Evolutionary conservation across 2,888 invertebrate genomes (phyloP).

Genomic region (Drosophila neonasuta): DNA sequence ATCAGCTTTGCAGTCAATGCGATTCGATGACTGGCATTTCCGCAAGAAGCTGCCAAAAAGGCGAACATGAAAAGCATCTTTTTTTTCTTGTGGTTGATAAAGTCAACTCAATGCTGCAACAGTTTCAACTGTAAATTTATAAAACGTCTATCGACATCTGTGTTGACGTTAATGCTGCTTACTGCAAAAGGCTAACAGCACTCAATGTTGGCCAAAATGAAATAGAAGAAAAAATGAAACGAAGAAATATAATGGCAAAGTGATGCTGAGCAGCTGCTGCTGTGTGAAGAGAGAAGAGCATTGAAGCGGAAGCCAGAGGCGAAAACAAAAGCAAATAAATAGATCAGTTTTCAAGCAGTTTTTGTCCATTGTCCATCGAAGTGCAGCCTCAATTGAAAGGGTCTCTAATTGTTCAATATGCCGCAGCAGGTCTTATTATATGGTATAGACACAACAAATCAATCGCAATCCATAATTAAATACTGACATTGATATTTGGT

Average conservation of each 20-base stretch:
- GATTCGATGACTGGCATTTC: constrained; percentile 20
- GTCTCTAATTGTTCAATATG: constrained; percentile 28
- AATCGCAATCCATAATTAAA: constrained; percentile 37
- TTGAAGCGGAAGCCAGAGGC: constrained; percentile 52
- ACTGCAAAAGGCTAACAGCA: constrained; percentile 22
- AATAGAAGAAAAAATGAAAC: not conserved
- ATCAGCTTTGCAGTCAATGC: constrained; percentile 5
- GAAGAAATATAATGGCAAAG: constrained; percentile 27
- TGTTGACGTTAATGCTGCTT: constrained; percentile 39
- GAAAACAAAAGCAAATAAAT: constrained; percentile 42
- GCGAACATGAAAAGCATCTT: constrained; percentile 17
- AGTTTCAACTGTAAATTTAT: constrained; percentile 21
- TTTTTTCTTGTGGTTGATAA: constrained; percentile 7
- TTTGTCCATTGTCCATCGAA: constrained; percentile 34
- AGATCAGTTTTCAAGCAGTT: constrained; percentile 34
- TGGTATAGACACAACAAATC: constrained; percentile 9
- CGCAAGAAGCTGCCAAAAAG: constrained; percentile 14
- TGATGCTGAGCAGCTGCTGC: constrained; percentile 26
- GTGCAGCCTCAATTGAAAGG: constrained; percentile 35
- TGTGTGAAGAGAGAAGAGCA: not conserved
- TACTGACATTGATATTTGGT: constrained; percentile 53
- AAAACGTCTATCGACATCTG: constrained; percentile 17
- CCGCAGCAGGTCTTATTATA: constrained; percentile 14
- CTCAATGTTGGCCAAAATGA: constrained; percentile 14
- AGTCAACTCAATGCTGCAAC: constrained; percentile 20